Base-by-base conservation (phyloP, 2,888 invertebrate genomes). In the Piscicola geometra region DNA sequence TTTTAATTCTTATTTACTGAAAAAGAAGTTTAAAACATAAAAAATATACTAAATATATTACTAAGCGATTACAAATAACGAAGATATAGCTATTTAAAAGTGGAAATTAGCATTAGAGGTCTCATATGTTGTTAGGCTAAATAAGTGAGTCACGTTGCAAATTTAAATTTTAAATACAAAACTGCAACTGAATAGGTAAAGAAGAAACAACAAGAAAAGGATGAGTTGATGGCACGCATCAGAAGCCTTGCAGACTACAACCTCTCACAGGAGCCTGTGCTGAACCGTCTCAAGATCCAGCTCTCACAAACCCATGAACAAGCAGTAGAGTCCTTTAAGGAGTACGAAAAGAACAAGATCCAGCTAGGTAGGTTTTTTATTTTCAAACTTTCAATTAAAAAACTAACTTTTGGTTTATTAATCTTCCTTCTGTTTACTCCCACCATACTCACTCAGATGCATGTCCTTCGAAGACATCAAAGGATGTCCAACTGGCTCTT, bases 241-340 rank as follows among this genome's bases (percentile, higher is more conserved):
- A 91, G 93, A 83, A 92, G 91, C 21, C 86, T 94, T 77, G 96
- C 97, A 0, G 97, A 97, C 84, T 92, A 90, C 82, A 98, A 97
- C 86, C 87, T 98, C 68, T 89, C 90, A 0, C 90, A 91, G 82
- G 94, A 96, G 85, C 94, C 95, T 0, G 89, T 90, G 82, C 87
- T 96, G 9, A 90, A 91, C 36, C 90, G 91, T 78, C 87, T 91
- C 0, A 91, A 93, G 82, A 88, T 90, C 75, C 88, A 89, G 77
- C 86, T 95, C 2, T 89, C 89, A 80, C 89, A 91, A 78, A 80
- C 83, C 0, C 87, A 88, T 80, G 86, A 86, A 76, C 82, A 85
- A 78, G 85, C 86, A 1, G 82, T 83, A 52, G 77, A 80, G n/a
- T 77, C 83, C 12, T 83, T 83, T 77, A 81, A 82, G 28, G 79